Evolutionary conservation across 64 coral and sea anemone species (phyloP).

Genomic region (Montipora efflorescens): DNA sequence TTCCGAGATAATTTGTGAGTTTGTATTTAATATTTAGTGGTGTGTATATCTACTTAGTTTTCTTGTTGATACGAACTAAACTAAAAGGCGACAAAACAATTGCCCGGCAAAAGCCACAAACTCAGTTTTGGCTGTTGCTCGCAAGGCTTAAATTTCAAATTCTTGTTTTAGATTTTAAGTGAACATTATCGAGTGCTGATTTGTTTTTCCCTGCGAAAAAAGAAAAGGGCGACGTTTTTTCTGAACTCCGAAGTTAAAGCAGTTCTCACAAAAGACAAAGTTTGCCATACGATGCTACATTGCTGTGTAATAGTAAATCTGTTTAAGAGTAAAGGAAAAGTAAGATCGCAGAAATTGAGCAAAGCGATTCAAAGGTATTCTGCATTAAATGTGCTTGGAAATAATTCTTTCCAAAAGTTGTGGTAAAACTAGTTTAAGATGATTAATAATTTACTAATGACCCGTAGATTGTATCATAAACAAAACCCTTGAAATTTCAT

Average conservation of each 20-base stretch:
- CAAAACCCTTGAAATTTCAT: conserved; percentile 17
- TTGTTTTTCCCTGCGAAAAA: too few species aligned
- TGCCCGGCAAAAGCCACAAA: not conserved
- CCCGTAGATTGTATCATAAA: conserved; percentile 24
- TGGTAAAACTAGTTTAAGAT: conserved; percentile 26
- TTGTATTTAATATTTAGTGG: not conserved
- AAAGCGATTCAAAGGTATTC: not conserved
- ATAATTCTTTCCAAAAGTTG: not conserved
- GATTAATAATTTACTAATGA: conserved; percentile 33
- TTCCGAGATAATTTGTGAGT: not conserved
- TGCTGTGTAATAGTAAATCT: too few species aligned
- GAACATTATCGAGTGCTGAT: too few species aligned
- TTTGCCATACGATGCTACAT: too few species aligned
- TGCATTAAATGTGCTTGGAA: not conserved
- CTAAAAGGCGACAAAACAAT: not conserved
- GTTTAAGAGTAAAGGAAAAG: too few species aligned
- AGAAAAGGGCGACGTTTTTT: too few species aligned
- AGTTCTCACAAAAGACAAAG: too few species aligned
- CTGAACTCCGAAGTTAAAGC: too few species aligned
- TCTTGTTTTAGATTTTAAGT: not conserved
- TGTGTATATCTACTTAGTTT: not conserved
- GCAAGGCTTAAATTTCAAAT: too few species aligned
- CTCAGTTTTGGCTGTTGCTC: not conserved
- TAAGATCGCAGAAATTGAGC: too few species aligned
- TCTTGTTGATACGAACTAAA: not conserved